Evolutionary conservation across 2,113 vertebrate species (phyloP).

Genomic region (Struthidea cinerea): DNA sequence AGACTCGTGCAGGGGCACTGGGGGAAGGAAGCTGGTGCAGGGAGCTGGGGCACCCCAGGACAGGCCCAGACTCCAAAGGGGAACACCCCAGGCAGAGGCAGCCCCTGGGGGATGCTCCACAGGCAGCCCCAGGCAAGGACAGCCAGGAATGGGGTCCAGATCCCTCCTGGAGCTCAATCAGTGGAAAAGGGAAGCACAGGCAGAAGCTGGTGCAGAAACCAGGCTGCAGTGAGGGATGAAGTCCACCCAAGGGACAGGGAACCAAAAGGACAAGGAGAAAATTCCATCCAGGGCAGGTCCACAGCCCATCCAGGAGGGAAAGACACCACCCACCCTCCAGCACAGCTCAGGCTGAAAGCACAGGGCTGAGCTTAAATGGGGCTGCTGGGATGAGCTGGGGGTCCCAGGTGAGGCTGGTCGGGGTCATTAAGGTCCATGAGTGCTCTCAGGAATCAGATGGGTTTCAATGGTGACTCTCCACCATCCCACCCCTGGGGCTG

Average conservation of each 20-base stretch:
- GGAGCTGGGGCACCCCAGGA: background rate
- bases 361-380: background rate
- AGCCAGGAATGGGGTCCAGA: background rate
- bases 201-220: background rate
- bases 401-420: background rate
- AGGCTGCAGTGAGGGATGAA: background rate
- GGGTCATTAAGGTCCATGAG: background rate
- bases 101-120: background rate
- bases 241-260: background rate
- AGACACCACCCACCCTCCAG: too few relatives aligned
- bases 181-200: background rate
- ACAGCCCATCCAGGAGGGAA: background rate
- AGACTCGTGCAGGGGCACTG: background rate
- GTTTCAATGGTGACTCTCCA: background rate
- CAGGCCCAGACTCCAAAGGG: background rate
- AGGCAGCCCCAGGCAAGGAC: background rate
- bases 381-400: background rate
- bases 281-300: accelerated
- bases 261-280: background rate
- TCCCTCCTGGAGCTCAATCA: background rate
- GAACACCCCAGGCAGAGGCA: background rate
- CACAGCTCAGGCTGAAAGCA: accelerated
- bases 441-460: background rate
- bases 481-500: background rate
- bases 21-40: background rate